Conservation (phyloP, 1,140 invertebrate genomes). For the Pogonognathellus flavescens region DNA sequence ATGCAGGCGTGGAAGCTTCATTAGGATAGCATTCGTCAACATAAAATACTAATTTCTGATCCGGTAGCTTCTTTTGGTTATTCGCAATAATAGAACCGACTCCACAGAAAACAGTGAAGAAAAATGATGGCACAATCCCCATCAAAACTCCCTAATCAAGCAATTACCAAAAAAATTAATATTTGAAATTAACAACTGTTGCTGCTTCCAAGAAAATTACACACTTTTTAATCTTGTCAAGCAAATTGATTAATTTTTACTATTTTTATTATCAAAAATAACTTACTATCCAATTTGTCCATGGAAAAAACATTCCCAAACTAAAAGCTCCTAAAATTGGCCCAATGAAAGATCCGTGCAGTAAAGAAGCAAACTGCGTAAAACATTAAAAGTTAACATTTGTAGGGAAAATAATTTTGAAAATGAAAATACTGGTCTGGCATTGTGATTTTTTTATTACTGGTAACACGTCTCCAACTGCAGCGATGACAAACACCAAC, state of each 20-base stretch:
- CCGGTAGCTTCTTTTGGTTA: constrained; percentile 34
- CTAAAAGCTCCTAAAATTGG: constrained; percentile 59
- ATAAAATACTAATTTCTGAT: constrained; percentile 52
- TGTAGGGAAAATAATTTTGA: no score
- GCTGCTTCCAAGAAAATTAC: no score
- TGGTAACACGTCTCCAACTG: constrained; percentile 55
- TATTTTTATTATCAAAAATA: no score
- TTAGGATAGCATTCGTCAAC: constrained; percentile 12
- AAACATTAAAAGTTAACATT: no score
- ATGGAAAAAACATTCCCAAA: constrained; percentile 64
- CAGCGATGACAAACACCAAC: constrained; percentile 55
- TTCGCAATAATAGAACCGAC: constrained; percentile 49
- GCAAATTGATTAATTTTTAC: neutral
- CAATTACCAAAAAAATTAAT: constrained; percentile 2
- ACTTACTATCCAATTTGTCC: constrained; percentile 54
- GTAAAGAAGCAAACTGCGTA: constrained; percentile 54
- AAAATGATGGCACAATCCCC: constrained; percentile 50
- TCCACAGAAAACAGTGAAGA: constrained; percentile 41
- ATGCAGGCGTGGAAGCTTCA: neutral
- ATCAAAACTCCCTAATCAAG: constrained; percentile 51
- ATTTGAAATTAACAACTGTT: no score
- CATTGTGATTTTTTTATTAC: no score
- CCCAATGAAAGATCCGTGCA: constrained; percentile 61
- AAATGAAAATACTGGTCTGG: no score
- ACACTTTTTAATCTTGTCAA: neutral